phyloP scores from a whole-genome alignment of 1,140 invertebrate species.

The Daktulosphaira vitifoliae region DNA sequence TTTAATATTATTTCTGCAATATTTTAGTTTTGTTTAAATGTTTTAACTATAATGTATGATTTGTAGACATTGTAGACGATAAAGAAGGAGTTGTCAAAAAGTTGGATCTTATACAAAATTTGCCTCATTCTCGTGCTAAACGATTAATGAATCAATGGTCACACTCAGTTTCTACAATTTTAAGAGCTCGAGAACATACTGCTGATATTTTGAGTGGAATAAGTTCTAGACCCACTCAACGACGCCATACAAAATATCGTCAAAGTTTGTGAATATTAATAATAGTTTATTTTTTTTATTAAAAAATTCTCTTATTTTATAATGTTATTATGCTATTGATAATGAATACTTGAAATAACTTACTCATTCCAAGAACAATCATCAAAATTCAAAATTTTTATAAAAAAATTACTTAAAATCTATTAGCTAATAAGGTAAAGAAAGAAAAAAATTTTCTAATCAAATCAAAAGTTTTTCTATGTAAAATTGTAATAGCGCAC shows the following conservation, averaged over 20 bases:
- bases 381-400: too few species aligned
- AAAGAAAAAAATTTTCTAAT: too few species aligned
- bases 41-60: too few species aligned
- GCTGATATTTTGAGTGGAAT: conserved; percentile 62
- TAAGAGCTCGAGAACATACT: conserved; percentile 69
- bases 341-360: too few species aligned
- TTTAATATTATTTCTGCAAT: too few species aligned
- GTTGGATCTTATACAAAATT: conserved; percentile 59
- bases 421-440: too few species aligned
- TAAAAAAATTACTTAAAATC: too few species aligned
- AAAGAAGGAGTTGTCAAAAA: conserved; percentile 56
- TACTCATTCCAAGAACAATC: too few species aligned
- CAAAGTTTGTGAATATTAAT: conserved; percentile 35
- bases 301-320: not conserved
- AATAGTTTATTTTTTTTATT: not conserved
- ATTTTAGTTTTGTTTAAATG: too few species aligned
- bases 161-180: conserved; percentile 64
- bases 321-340: too few species aligned
- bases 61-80: conserved; percentile 58
- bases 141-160: conserved; percentile 67
- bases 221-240: conserved; percentile 38
- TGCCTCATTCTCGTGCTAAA: conserved; percentile 64
- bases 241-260: conserved; percentile 34
- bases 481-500: too few species aligned
- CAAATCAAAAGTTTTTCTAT: too few species aligned